Conservation (phyloP, 2,113 vertebrate genomes). For the Pedionomus torquatus region DNA sequence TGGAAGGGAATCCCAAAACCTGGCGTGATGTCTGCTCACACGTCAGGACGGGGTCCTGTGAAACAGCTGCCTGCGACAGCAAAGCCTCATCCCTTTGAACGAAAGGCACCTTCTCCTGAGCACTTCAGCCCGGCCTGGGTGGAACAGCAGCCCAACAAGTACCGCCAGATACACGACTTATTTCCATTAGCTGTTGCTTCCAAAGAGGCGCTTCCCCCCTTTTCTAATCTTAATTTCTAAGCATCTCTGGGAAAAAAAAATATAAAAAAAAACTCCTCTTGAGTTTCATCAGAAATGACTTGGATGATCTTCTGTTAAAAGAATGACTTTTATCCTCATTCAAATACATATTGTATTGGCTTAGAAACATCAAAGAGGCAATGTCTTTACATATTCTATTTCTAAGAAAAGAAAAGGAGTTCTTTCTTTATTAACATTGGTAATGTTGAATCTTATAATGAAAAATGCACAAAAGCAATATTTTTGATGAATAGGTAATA, state of each 20-base stretch:
- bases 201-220: background rate
- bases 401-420: slow-evolving; percentile 75
- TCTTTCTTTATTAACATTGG: slow-evolving; percentile 81
- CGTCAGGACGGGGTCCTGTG: background rate
- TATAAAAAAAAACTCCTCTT: background rate
- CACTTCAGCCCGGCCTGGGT: background rate
- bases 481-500: slow-evolving; percentile 85
- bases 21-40: background rate
- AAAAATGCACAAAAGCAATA: slow-evolving; percentile 82
- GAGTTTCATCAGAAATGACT: slow-evolving; percentile 67
- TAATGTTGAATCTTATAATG: slow-evolving; percentile 84
- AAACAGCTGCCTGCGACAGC: background rate
- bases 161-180: background rate
- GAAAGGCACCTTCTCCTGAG: background rate
- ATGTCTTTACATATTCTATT: slow-evolving; percentile 81
- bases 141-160: background rate
- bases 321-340: slow-evolving; percentile 76
- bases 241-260: background rate
- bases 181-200: background rate
- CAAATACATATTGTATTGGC: slow-evolving; percentile 83
- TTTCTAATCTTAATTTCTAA: slow-evolving; percentile 17
- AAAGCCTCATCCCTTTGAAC: background rate
- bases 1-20: background rate
- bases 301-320: slow-evolving; percentile 69
- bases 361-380: slow-evolving; percentile 80